phyloP scores from a whole-genome alignment of 2,797 vertebrate genomes.

The Trematomus bernacchii region DNA sequence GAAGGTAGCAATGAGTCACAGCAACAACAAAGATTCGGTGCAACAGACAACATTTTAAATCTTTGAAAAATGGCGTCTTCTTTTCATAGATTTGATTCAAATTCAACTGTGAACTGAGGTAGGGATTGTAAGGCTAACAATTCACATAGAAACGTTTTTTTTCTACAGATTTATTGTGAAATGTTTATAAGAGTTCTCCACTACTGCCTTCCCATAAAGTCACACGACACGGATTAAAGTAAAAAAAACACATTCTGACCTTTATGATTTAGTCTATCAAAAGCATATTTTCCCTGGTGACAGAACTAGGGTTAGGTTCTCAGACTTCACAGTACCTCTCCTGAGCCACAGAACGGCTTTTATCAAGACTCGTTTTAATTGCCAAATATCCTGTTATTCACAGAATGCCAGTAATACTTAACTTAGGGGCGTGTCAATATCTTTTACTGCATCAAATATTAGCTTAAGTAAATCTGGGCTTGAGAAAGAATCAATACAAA shows the following conservation, averaged over 20 bases:
- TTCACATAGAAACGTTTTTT: too few relatives aligned
- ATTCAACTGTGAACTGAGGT: background rate
- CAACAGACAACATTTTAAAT: too few relatives aligned
- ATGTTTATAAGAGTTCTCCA: background rate
- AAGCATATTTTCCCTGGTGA: background rate
- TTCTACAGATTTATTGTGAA: background rate
- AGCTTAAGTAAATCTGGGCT: background rate
- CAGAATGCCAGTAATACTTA: background rate
- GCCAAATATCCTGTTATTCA: background rate
- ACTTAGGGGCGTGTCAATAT: background rate
- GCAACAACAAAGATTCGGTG: background rate
- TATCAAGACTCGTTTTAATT: background rate
- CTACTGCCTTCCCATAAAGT: background rate
- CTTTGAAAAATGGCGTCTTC: too few relatives aligned
- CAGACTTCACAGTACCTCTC: background rate
- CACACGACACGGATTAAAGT: background rate
- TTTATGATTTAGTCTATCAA: background rate
- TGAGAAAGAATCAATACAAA: background rate
- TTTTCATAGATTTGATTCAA: background rate
- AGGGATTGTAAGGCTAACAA: background rate
- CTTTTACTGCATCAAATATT: background rate
- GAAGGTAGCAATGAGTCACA: background rate
- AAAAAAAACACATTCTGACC: background rate
- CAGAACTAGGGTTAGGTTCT: background rate
- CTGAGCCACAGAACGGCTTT: background rate